phyloP scores from a whole-genome alignment of 2,113 vertebrate species.

The Halichoeres trimaculatus region DNA sequence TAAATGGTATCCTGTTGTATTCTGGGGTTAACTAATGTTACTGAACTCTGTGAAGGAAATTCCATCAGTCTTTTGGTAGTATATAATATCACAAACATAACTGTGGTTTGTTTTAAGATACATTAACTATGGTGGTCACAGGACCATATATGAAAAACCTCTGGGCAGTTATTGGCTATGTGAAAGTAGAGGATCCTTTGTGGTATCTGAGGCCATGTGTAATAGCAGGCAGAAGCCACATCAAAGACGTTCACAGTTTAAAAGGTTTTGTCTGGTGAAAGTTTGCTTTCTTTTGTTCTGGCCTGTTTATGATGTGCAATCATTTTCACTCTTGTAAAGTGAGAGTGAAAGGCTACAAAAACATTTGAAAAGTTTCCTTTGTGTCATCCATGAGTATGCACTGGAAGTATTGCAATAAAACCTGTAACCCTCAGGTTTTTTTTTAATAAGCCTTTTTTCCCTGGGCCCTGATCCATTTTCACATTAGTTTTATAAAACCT shows the following conservation, averaged over 20 bases:
- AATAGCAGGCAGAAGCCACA: constrained; percentile 30
- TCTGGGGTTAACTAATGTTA: constrained; percentile 20
- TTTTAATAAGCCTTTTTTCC: not conserved
- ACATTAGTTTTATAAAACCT: not conserved
- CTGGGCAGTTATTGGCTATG: constrained; percentile 1
- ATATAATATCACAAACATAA: constrained; percentile 1
- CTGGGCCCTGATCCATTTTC: constrained; percentile 1
- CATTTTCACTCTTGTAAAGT: constrained; percentile 29
- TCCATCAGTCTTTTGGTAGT: constrained; percentile 18
- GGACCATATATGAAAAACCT: constrained; percentile 13
- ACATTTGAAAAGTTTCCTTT: constrained; percentile 13
- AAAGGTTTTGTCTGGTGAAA: constrained; percentile 22
- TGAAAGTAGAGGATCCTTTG: constrained; percentile 12
- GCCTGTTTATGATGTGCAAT: constrained; percentile 19
- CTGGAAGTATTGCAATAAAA: constrained; percentile 38
- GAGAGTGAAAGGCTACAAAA: constrained; percentile 18
- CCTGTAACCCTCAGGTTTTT: not conserved
- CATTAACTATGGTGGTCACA: constrained; percentile 15
- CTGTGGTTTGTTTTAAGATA: constrained; percentile 38
- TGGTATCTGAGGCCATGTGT: constrained; percentile 16
- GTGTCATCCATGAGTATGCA: constrained; percentile 17
- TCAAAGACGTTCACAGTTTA: constrained; percentile 16
- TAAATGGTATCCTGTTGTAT: constrained; percentile 5
- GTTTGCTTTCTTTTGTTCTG: constrained; percentile 15
- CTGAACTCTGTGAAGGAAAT: constrained; percentile 7